Evolutionary conservation across 2,888 invertebrate genomes (phyloP), one percentile per base, ranked within the genome.

Genomic region (Cyaniris semiargus): DNA sequence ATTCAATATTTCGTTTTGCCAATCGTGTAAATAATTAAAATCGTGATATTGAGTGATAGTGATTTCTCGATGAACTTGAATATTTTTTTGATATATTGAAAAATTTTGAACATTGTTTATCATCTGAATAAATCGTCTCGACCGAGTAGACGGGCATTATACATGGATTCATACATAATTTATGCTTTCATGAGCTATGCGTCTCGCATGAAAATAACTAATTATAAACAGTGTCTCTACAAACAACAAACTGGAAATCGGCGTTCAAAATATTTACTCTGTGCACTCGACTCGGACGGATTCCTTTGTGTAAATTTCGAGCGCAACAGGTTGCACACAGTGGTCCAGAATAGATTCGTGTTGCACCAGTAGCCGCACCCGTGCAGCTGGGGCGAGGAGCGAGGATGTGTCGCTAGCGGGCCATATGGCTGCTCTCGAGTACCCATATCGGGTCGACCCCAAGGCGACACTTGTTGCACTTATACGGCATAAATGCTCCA

Each of bases 381-480:
- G 82, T 86, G 85, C 87, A 89, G 85, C 86, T 86, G 86, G 83
- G 84, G 82, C 84, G 82, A 86, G 84, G 84, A 85, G 84, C 87
- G 89, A 88, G 90, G 92, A 92, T 92, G 91, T 90, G 83, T 91
- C 88, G 88, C 83, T 82, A 84, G 87, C 87, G 83, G 86, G 88
- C 94, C 94, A 94, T 93, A 94, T 93, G 94, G 94, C 90, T 87
- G 89, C 88, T 85, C 84, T 86, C 85, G 82, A 85, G 84, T 85
- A 84, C 81, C 94, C 94, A 87, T 93, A 94, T 93, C 90, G 93
- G 93, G 90, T 88, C 86, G 86, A 86, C 83, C 88, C 83, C 94
- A 93, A 94, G 94, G 94, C 92, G 88, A 93, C 90, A 93, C 92
- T 92, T 90, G 93, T 91, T 94, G 94, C 94, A 92, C 94, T 89